Conservation (phyloP, 64 coral and sea anemone genomes). For the Actinia equina region DNA sequence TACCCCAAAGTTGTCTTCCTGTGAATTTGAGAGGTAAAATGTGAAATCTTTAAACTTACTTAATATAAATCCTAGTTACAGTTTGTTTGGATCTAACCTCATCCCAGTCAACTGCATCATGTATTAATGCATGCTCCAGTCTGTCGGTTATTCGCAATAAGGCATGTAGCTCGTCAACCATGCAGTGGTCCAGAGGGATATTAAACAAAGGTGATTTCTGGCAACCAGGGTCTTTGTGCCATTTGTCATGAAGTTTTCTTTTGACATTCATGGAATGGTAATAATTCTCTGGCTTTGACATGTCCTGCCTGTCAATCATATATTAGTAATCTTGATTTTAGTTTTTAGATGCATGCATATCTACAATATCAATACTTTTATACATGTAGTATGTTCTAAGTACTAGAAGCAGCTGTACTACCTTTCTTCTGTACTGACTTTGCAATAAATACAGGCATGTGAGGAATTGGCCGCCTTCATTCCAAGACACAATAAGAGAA, state of each 20-base stretch:
- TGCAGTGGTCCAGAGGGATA: too few relatives aligned
- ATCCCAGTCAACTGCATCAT: too few relatives aligned
- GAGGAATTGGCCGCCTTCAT: background rate
- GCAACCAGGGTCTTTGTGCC: slow-evolving; percentile 17
- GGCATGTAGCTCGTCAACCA: too few relatives aligned
- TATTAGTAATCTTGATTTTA: background rate
- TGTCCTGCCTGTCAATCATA: background rate
- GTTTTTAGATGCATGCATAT: background rate
- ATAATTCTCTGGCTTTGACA: background rate
- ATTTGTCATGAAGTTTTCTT: background rate
- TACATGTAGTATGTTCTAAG: background rate
- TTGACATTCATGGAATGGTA: too few relatives aligned
- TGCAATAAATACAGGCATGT: slow-evolving; percentile 6
- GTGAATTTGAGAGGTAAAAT: slow-evolving; percentile 6
- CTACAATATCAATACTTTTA: background rate
- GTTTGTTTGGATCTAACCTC: background rate
- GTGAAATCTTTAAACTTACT: too few relatives aligned
- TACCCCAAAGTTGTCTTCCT: background rate
- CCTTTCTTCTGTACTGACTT: slow-evolving; percentile 8
- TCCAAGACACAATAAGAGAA: slow-evolving; percentile 4
- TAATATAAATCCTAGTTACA: background rate
- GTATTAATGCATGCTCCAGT: too few relatives aligned
- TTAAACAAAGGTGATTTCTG: too few relatives aligned
- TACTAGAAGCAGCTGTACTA: background rate
- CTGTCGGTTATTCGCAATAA: too few relatives aligned